Conservation (phyloP, 2,797 vertebrate genomes). For the Eulemur albifrons region DNA sequence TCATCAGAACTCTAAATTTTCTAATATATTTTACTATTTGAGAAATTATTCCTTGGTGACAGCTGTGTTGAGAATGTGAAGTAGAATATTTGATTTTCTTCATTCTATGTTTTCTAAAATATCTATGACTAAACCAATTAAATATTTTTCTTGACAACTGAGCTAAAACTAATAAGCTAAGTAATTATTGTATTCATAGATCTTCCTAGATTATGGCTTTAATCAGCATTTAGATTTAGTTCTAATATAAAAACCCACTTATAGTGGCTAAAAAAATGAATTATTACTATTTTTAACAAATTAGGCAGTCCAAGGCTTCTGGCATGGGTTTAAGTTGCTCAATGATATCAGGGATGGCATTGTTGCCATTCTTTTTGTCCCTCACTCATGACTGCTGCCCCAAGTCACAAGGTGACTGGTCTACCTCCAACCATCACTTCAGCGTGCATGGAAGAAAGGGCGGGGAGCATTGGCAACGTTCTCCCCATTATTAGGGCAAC, state of each 20-base stretch:
- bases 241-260: constrained; percentile 8
- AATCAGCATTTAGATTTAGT: constrained; percentile 14
- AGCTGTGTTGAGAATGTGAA: neutral
- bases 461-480: neutral
- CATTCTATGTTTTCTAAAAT: constrained; percentile 18
- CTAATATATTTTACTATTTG: neutral
- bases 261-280: neutral
- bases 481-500: neutral
- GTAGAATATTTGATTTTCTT: neutral
- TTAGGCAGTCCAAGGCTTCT: neutral
- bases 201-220: neutral
- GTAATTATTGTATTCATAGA: neutral
- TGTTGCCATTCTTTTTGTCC: neutral
- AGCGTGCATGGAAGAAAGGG: neutral
- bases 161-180: constrained; percentile 28
- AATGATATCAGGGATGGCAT: neutral
- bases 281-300: neutral
- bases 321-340: neutral
- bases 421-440: neutral
- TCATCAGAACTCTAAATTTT: neutral
- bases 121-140: neutral
- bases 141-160: constrained; percentile 22
- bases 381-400: neutral
- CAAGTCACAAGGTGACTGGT: neutral
- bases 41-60: neutral